Evolutionary conservation across 2,113 vertebrate genomes (phyloP), one percentile per base, ranked within the genome.

Genomic region (Heteronetta atricapilla): DNA sequence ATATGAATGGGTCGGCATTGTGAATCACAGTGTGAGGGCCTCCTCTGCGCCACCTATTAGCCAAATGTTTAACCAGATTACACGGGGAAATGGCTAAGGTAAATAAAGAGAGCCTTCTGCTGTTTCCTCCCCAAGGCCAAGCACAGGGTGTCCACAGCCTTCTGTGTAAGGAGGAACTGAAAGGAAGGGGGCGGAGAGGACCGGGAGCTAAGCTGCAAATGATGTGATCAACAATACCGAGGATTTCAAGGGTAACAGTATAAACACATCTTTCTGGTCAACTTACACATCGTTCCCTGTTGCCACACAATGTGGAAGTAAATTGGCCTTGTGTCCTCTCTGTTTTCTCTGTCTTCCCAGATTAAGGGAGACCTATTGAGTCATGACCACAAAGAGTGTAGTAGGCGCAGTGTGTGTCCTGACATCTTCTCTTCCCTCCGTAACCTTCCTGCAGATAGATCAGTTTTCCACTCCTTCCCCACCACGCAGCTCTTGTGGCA

Each of bases 41-140:
- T 98, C 98, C 97, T 97, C 92, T 22, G 96, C 94, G 93, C 98
- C 97, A 96, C 98, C 94, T 98, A 99, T 99, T 99, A 99, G 98
- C 98, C 98, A 98, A 99, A 99, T 98, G 98, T 99, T 99, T 99
- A 99, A 99, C 97, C 99, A 98, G 99, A 99, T 99, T 99, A 99
- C 99, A 99, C 73, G 97, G 98, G 98, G 98, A 98, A 98, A 96
- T 96, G 96, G 85, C 96, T 90, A 98, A 99, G 98, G 99, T 99
- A 99, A 99, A 99, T 98, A 99, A 98, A 98, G 97, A 96, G 97
- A 95, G 97, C 99, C 99, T 99, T 99, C 99, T 99, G 99, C 98
- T 98, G 98, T 98, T 98, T 98, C 98, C 98, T 98, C 98, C 97
- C 94, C 31, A 20, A 95, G 98, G 97, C 97, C 88, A 16, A 84